Evolutionary conservation across 2,113 vertebrate species (phyloP), one percentile per base, ranked within the genome.

Genomic region (Charadrius vociferus): DNA sequence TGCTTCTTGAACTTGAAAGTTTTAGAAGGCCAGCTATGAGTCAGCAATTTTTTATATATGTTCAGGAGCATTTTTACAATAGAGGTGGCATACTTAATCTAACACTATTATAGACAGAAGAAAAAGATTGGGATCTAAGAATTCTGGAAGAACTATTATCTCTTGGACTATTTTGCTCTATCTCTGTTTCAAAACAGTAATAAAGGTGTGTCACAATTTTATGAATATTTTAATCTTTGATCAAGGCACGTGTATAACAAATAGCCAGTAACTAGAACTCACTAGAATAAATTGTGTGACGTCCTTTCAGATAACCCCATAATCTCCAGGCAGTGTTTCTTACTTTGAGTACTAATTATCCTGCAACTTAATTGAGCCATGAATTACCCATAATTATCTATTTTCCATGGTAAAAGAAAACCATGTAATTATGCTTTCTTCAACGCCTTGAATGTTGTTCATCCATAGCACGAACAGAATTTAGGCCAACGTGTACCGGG

Each of bases 321-420:
- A 81, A 94, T 87, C 77, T 91, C 66, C 39, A 72, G n/a, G 39
- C 73, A 88, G 53, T 45, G 53, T 87, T 91, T 96, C 73, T 82
- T 79, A 68, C 73, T 91, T 95, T 62, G 53, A 66, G 20, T 72
- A 50, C 24, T 92, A 95, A 95, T 96, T 94, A 89, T 95, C 58
- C 29, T 65, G 63, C 62, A 82, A 41, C 22, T 91, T 82, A 91
- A 92, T 27, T 93, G 91, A 95, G 70, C 45, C 29, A 58, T 49
- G n/a, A 94, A 73, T 95, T 96, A 73, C 63, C 12, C 18, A 36
- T 93, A 91, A 96, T 95, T 97, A 89, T 80, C 72, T 94, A 37
- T 93, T 97, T 97, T 95, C 66, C 39, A 8, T 49, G 49, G 39
- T 87, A 91, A 95, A 93, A 89, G 58, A 95, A 95, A 85, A 47